Evolutionary conservation across 1,140 invertebrate species (phyloP), one percentile per base, ranked within the genome.

Genomic region (Caenorhabditis brenneri): DNA sequence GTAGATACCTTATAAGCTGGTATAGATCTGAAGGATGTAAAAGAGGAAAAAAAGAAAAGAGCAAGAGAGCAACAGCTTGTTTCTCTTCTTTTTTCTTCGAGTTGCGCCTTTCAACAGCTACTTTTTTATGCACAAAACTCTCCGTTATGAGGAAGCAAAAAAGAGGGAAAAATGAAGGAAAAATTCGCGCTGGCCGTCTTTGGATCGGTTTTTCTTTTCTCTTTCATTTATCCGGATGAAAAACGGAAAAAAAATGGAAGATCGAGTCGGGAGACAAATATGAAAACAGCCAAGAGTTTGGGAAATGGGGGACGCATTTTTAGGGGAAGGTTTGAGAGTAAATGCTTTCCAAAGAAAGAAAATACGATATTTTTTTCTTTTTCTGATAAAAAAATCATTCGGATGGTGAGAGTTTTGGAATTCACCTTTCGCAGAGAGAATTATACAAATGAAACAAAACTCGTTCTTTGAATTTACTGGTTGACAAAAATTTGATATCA

Each of bases 51-150:
- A 74, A 74, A 24, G 19, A 24, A 42, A 74, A 74, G 65, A 46
- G 65, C 65, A 74, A 74, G 33, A 74, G 65, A 42, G 36, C 65
- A 74, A 74, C 9, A 74, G 65, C 36, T 74, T 74, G 65, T 42
- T 74, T 46, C 36, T 6, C 58, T 36, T 36, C 31, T 31, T n/a
- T 74, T 74, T 24, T 69, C 29, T 74, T 42, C 36, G 65, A 74
- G 29, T 74, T 74, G 65, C 36, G 65, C 65, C 65, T 74, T 74
- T 74, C 65, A 74, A 74, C 65, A 74, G 36, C 65, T 74, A 74
- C 65, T 74, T 42, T 74, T 74, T 74, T 74, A 74, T 74, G 65
- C 65, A 74, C 65, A 74, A 74, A 74, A 74, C 65, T 74, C 36
- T 42, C 10, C 33, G 65, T 74, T 74, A 74, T 74, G 65, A 42